These are phyloP conservation scores for Malthinus flaveolus DNA, from an alignment of 2,888 invertebrate species.

Conservation along the genomic window DNA sequence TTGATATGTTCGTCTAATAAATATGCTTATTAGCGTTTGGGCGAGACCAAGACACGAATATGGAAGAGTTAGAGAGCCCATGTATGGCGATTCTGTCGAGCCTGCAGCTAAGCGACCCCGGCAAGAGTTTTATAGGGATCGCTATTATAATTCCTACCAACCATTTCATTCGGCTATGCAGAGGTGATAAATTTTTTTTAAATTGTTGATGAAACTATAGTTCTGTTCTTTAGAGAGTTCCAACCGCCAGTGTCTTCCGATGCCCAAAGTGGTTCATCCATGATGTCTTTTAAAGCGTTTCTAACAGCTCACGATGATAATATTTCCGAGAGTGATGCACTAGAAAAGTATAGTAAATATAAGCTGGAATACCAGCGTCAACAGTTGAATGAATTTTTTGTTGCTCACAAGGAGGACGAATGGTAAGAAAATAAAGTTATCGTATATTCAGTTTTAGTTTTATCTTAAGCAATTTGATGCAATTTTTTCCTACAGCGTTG, in stretches of 20 bases:
- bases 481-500: slow-evolving; percentile 54
- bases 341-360: slow-evolving; percentile 97
- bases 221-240: slow-evolving; percentile 55
- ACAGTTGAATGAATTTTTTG: slow-evolving; percentile 97
- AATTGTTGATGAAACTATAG: too few species aligned
- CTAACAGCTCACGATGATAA: slow-evolving; percentile 96
- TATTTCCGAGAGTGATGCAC: slow-evolving; percentile 95
- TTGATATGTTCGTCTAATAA: too few species aligned
- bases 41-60: slow-evolving; percentile 78
- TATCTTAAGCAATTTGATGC: not conserved
- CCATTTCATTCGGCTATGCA: slow-evolving; percentile 51
- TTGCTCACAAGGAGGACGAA: slow-evolving; percentile 99
- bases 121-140: slow-evolving; percentile 54
- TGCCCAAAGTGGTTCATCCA: slow-evolving; percentile 78
- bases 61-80: slow-evolving; percentile 72
- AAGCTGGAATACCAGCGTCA: slow-evolving; percentile 95
- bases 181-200: slow-evolving; percentile 57
- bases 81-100: slow-evolving; percentile 77
- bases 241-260: slow-evolving; percentile 49
- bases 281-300: slow-evolving; percentile 97
- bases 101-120: slow-evolving; percentile 79
- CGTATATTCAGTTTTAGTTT: not conserved
- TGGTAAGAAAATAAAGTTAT: slow-evolving; percentile 71
- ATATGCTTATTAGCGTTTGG: slow-evolving; percentile 47
- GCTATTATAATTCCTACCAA: slow-evolving; percentile 52